phyloP scores from a whole-genome alignment of 1,140 invertebrate species.

The Drosophila parabipectinata region DNA sequence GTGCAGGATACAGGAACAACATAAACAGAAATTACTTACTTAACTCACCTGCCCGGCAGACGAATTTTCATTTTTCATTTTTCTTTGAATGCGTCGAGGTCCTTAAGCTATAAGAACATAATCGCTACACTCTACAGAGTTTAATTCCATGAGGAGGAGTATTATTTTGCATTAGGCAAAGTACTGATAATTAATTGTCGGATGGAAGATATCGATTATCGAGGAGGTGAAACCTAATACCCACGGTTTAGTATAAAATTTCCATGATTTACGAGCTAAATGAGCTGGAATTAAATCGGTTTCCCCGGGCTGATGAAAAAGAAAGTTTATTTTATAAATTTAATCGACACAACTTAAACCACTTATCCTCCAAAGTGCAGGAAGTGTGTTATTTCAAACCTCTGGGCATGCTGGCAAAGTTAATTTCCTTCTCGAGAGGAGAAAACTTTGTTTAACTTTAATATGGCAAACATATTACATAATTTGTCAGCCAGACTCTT shows the following conservation, averaged over 20 bases:
- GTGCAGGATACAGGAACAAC: conserved; percentile 7
- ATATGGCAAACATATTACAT: conserved; percentile 60
- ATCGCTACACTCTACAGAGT: conserved; percentile 1
- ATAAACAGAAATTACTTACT: conserved; percentile 24
- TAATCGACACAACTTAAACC: conserved; percentile 3
- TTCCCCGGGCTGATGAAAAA: background rate
- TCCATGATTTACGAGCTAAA: conserved; percentile 32
- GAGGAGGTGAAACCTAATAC: conserved; percentile 28
- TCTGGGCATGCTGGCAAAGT: conserved; percentile 44
- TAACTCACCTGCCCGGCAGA: conserved; percentile 9
- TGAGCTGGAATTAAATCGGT: conserved; percentile 24
- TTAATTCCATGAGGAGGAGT: background rate
- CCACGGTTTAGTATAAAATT: conserved; percentile 7
- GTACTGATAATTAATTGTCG: conserved; percentile 44
- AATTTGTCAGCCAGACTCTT: conserved; percentile 71
- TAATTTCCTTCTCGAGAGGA: conserved; percentile 39
- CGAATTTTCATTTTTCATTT: conserved; percentile 44
- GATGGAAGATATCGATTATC: conserved; percentile 43
- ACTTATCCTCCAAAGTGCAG: background rate
- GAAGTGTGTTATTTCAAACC: conserved; percentile 14
- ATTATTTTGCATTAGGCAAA: conserved; percentile 32
- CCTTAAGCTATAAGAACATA: conserved; percentile 4
- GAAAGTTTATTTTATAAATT: background rate
- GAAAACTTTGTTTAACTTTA: conserved; percentile 55
- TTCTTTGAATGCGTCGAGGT: background rate